These are phyloP conservation scores for Hypolimnas misippus DNA, from an alignment of 2,888 invertebrate species.

Conservation along the genomic window DNA sequence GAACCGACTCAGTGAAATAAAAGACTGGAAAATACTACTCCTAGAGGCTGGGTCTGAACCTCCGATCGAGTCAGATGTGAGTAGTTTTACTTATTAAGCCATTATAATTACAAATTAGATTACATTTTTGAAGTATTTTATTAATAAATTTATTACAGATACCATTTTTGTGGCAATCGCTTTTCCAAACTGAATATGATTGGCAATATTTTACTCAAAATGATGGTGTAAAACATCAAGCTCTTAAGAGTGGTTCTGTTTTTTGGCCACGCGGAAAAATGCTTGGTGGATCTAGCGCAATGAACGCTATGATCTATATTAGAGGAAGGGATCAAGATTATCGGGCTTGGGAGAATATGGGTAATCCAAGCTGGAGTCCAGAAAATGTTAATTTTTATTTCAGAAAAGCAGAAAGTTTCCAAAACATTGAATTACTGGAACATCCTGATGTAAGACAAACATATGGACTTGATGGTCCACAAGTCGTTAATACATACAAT, in stretches of 20 bases:
- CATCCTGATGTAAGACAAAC: constrained; percentile 47
- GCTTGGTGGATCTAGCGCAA: constrained; percentile 82
- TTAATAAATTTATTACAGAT: constrained; percentile 54
- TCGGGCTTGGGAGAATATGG: constrained; percentile 77
- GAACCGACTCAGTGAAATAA: constrained; percentile 49
- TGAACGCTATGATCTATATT: constrained; percentile 84
- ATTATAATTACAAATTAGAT: no score
- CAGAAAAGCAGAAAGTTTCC: constrained; percentile 79
- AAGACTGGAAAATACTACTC: constrained; percentile 51
- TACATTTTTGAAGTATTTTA: no score
- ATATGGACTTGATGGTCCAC: constrained; percentile 73
- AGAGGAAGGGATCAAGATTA: constrained; percentile 80
- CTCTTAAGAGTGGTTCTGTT: constrained; percentile 67
- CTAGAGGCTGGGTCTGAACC: constrained; percentile 52
- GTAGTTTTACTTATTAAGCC: neutral
- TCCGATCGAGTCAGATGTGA: constrained; percentile 42
- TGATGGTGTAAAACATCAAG: constrained; percentile 87
- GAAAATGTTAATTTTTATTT: no score
- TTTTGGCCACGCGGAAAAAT: constrained; percentile 86
- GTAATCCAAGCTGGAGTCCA: constrained; percentile 83
- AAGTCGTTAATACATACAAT: constrained; percentile 73
- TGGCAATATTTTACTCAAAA: constrained; percentile 94
- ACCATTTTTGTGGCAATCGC: constrained; percentile 45
- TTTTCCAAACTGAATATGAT: constrained; percentile 82
- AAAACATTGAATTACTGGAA: constrained; percentile 51